phyloP scores from a whole-genome alignment of 2,888 invertebrate species.

The Eupsilia transversa region DNA sequence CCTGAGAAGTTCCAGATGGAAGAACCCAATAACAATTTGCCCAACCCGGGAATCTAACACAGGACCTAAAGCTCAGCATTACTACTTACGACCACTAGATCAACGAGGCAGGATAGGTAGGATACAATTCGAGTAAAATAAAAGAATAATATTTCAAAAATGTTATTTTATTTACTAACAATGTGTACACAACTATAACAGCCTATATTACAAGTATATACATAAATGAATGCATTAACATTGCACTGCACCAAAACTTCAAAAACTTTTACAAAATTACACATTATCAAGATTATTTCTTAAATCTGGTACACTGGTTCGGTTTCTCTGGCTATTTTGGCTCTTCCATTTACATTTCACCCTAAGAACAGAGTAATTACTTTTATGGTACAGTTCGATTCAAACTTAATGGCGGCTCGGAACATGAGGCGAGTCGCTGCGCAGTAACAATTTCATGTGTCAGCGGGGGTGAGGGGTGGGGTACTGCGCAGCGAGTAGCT shows the following conservation, averaged over 20 bases:
- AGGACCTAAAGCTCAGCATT: neutral
- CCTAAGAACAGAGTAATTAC: conserved; percentile 44
- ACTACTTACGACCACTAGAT: neutral
- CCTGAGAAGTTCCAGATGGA: neutral
- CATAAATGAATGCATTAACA: conserved; percentile 54
- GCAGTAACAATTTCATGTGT: no score
- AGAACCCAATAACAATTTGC: neutral
- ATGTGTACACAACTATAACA: conserved; percentile 61
- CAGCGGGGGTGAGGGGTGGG: no score
- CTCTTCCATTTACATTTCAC: conserved; percentile 33
- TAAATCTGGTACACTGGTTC: conserved; percentile 48
- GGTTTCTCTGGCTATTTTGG: conserved; percentile 17
- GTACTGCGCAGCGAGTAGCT: no score
- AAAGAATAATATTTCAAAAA: conserved; percentile 36
- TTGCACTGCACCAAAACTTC: conserved; percentile 38
- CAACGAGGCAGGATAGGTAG: neutral
- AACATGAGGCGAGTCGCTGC: no score
- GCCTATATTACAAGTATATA: conserved; percentile 65
- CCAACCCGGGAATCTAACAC: neutral
- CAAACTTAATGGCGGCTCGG: no score
- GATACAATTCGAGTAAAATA: conserved; percentile 10
- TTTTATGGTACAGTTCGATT: conserved; percentile 2
- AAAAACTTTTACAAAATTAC: conserved; percentile 45
- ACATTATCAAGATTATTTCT: conserved; percentile 40
- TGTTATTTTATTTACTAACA: conserved; percentile 56